Base-by-base conservation (phyloP, 2,888 invertebrate species). In the Fabriciana adippe region DNA sequence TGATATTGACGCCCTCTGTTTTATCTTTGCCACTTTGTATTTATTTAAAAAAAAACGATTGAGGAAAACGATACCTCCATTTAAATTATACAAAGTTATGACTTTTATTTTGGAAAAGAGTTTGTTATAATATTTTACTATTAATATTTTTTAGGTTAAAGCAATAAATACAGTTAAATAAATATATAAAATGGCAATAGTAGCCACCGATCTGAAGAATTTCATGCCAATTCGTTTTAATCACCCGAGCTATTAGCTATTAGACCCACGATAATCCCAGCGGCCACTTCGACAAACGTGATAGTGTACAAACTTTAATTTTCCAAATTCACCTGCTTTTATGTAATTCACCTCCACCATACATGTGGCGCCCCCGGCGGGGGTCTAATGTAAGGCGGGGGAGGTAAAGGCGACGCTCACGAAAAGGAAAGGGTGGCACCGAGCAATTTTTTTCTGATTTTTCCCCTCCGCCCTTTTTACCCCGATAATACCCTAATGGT, bases 401-500 rank as follows among this genome's bases (percentile, higher is more conserved):
- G 84, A 78, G 86, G 86, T 75, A 75, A 77, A 79, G 87, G 86
- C 88, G 87, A 87, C 89, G 89, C 83, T 88, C 85, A 86, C 89
- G 87, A 87, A 92, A 91, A 90, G 89, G 89, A 90, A 91, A 85
- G 90, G 92, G 92, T 90, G 92, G 83, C 78, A 79, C 82, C 80
- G 85, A 86, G 87, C 90, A 87, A 90, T 92, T 92, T 92, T 92
- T 92, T 90, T 88, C 81, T 86, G 87, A 88, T 91, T 90, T 86
- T 83, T 87, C 85, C 87, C 89, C 86, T 80, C 83, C 87, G 79
- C 79, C 81, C 80, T 84, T 85, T 83, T 80, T 87, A 87, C 87
- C 89, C 83, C 91, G 92, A 92, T 92, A 92, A 92, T 92, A 91
- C 92, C 87, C 90, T 92, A 92, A 92, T 92, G 92, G 92, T 89